These are phyloP conservation scores for Sceloporus tristichus DNA, from an alignment of 2,113 vertebrate species.

Conservation along the genomic window DNA sequence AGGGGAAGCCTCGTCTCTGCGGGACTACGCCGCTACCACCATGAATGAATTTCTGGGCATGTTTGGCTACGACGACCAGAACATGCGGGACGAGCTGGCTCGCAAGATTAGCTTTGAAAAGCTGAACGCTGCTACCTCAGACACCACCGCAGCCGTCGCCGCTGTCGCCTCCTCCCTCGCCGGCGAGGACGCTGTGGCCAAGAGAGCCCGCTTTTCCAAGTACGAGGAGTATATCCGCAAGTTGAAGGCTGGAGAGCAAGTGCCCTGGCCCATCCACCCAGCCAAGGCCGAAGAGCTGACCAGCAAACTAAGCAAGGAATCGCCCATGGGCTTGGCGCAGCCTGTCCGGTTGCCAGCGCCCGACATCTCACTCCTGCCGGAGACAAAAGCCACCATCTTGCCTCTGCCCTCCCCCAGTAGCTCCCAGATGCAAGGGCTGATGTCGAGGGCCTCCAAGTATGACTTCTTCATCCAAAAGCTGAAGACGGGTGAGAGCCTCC, in stretches of 20 bases:
- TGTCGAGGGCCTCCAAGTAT: slow-evolving; percentile 93
- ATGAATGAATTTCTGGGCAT: slow-evolving; percentile 98
- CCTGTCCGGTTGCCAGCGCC: slow-evolving; percentile 78
- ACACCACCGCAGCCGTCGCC: slow-evolving; percentile 64
- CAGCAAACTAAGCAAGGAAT: slow-evolving; percentile 86
- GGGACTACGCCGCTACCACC: slow-evolving; percentile 96
- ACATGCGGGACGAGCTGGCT: slow-evolving; percentile 93
- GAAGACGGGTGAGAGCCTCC: slow-evolving; percentile 92
- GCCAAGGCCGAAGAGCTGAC: slow-evolving; percentile 87
- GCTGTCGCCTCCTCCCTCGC: slow-evolving; percentile 69
- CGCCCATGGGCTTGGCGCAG: slow-evolving; percentile 75
- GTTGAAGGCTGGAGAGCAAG: slow-evolving; percentile 93
- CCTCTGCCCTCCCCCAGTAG: slow-evolving; percentile 82
- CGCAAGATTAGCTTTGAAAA: slow-evolving; percentile 97
- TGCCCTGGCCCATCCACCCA: slow-evolving; percentile 89
- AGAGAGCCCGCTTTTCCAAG: slow-evolving; percentile 95
- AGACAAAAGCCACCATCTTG: slow-evolving; percentile 91
- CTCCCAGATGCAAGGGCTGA: slow-evolving; percentile 90
- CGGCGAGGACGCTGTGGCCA: slow-evolving; percentile 86
- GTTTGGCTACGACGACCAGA: slow-evolving; percentile 97
- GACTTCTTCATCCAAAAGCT: slow-evolving; percentile 99
- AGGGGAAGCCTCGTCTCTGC: slow-evolving; percentile 93
- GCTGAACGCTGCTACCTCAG: slow-evolving; percentile 90
- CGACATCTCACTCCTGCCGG: slow-evolving; percentile 84
- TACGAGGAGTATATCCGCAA: slow-evolving; percentile 99